These are phyloP conservation scores for Nephila pilipes DNA, from an alignment of 1,140 invertebrate genomes.

Conservation along the genomic window DNA sequence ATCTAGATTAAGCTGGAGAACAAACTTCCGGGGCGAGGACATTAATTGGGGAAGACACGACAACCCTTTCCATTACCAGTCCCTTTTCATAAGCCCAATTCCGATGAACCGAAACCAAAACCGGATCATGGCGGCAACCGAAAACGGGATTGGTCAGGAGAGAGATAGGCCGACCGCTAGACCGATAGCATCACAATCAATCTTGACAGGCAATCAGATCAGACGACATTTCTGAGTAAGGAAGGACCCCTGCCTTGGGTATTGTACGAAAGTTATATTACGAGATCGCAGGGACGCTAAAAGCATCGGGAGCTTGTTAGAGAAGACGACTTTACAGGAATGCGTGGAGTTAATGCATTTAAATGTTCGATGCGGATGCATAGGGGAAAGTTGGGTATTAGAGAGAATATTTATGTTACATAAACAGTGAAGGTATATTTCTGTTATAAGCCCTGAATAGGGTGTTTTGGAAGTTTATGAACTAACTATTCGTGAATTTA, in stretches of 20 bases:
- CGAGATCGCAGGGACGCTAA: neutral
- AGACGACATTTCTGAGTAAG: neutral
- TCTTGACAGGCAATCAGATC: conserved; percentile 72
- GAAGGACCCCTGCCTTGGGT: conserved; percentile 15
- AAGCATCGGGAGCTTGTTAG: conserved; percentile 11
- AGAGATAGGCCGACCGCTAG: conserved; percentile 45
- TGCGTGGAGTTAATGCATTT: conserved; percentile 14
- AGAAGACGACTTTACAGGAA: neutral
- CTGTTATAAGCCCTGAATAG: neutral
- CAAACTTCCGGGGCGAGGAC: conserved; percentile 29
- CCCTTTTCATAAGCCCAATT: conserved; percentile 63
- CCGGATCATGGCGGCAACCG: conserved; percentile 51
- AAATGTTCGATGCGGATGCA: neutral
- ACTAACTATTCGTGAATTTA: no score
- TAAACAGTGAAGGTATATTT: neutral
- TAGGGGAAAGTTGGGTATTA: neutral
- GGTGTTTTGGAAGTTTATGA: no score
- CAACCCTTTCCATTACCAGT: conserved; percentile 61
- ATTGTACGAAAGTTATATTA: neutral
- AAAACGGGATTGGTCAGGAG: conserved; percentile 49
- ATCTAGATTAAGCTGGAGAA: neutral
- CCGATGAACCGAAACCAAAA: conserved; percentile 60
- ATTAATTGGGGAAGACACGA: conserved; percentile 55
- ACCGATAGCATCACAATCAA: conserved; percentile 56
- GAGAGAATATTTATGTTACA: neutral